Evolutionary conservation across 2,888 invertebrate genomes (phyloP).

Genomic region (Drosophila rubida): DNA sequence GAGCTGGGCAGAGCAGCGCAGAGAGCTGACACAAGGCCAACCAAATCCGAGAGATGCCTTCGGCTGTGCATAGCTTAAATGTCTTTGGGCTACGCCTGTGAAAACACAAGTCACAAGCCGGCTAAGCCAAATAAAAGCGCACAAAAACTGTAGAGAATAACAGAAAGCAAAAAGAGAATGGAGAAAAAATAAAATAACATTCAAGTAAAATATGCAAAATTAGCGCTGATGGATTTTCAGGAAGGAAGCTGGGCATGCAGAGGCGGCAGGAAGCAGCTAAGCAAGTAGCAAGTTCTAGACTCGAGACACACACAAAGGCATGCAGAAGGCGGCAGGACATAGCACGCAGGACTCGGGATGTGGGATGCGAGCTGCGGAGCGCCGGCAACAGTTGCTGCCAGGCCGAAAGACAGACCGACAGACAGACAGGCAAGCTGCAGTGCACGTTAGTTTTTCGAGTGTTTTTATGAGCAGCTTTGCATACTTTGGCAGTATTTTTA

Average conservation of each 20-base stretch:
- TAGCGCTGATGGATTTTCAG: slow-evolving; percentile 80
- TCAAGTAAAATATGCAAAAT: slow-evolving; percentile 79
- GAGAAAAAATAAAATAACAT: slow-evolving; percentile 38
- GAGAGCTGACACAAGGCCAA: slow-evolving; percentile 10
- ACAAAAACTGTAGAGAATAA: slow-evolving; percentile 32
- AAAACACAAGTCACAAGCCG: slow-evolving; percentile 69
- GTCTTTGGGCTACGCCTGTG: slow-evolving; percentile 58
- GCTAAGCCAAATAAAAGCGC: slow-evolving; percentile 71
- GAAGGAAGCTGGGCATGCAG: slow-evolving; percentile 71
- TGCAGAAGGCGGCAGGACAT: slow-evolving; percentile 18
- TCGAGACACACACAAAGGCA: slow-evolving; percentile 36
- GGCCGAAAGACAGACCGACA: background rate
- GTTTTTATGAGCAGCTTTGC: slow-evolving; percentile 81
- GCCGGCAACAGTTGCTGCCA: slow-evolving; percentile 40
- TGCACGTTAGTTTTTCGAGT: slow-evolving; percentile 71
- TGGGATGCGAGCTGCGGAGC: background rate
- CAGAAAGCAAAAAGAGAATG: slow-evolving; percentile 14
- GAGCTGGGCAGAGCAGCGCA: slow-evolving; percentile 1
- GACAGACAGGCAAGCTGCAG: slow-evolving; percentile 32
- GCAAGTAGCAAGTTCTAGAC: slow-evolving; percentile 69
- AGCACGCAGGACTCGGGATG: background rate
- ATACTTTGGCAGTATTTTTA: slow-evolving; percentile 77
- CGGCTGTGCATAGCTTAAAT: slow-evolving; percentile 46
- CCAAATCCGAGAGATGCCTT: slow-evolving; percentile 14
- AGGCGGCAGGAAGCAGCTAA: slow-evolving; percentile 72